Percentiles rank a stretch among this genome's conserved stretches.
These are phyloP conservation scores for Pongo pygmaeus DNA, from an alignment of 2,113 vertebrate genomes.

Conservation along the genomic window DNA sequence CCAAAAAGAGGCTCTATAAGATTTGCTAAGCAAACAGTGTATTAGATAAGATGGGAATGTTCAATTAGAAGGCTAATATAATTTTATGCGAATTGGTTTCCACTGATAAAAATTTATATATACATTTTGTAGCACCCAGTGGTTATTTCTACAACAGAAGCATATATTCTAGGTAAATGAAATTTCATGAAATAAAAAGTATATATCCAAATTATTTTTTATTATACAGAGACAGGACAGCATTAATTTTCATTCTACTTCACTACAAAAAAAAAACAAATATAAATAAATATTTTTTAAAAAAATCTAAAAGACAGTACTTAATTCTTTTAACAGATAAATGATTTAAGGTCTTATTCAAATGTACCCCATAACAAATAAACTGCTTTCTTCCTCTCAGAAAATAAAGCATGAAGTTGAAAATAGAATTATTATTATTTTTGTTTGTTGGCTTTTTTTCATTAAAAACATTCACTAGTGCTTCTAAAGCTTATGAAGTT, in stretches of 20 bases:
- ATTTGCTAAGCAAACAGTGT: background rate
- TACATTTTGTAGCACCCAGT: background rate
- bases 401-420: background rate
- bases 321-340: slow-evolving; percentile 7
- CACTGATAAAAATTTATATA: background rate
- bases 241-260: slow-evolving; percentile 34
- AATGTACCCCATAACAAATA: background rate
- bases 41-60: background rate
- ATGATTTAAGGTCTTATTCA: background rate
- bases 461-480: background rate
- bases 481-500: background rate
- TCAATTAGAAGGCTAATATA: background rate
- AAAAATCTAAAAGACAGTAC: background rate
- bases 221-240: background rate
- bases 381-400: background rate
- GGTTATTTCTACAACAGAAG: background rate
- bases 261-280: slow-evolving; percentile 1
- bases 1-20: background rate
- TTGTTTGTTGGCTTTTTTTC: background rate
- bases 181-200: background rate
- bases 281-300: background rate
- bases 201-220: slow-evolving; percentile 30
- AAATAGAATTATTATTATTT: background rate
- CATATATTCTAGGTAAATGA: background rate
- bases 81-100: background rate